Evolutionary conservation across 2,113 vertebrate species (phyloP).

Genomic region (Cephalopholis sonnerati): DNA sequence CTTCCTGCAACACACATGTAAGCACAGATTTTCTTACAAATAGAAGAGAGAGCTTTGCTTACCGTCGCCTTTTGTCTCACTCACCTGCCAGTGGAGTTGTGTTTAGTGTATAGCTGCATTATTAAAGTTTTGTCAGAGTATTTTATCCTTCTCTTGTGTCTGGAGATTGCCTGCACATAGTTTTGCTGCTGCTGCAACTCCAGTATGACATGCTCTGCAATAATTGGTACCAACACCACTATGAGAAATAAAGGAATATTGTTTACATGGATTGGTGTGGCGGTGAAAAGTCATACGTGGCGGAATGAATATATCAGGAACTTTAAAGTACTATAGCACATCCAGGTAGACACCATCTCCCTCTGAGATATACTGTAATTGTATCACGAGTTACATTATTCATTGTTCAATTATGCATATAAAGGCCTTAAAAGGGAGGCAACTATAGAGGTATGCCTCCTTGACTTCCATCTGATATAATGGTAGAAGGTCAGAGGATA

Average conservation of each 20-base stretch:
- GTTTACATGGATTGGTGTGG: neutral
- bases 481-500: conserved; percentile 47
- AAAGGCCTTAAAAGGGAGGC: conserved; percentile 10
- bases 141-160: conserved; percentile 11
- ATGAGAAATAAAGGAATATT: conserved; percentile 35
- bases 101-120: conserved; percentile 2
- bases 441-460: conserved; percentile 17
- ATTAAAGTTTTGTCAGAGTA: neutral
- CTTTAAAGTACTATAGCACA: neutral
- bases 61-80: neutral
- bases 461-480: conserved; percentile 54
- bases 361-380: conserved; percentile 19
- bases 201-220: neutral
- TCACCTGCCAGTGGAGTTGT: neutral
- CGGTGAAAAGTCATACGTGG: conserved; percentile 12
- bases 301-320: conserved; percentile 17
- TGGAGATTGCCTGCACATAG: neutral
- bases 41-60: neutral
- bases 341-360: conserved; percentile 6
- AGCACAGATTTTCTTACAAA: neutral
- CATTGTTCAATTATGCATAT: conserved; percentile 49
- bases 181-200: conserved; percentile 22
- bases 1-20: neutral
- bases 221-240: neutral
- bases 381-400: conserved; percentile 33